A percentile compares a stretch with the other conserved stretches of the same genome.
phyloP scores from a whole-genome alignment of 2,888 invertebrate genomes.

The Chrysolina haemoptera region DNA sequence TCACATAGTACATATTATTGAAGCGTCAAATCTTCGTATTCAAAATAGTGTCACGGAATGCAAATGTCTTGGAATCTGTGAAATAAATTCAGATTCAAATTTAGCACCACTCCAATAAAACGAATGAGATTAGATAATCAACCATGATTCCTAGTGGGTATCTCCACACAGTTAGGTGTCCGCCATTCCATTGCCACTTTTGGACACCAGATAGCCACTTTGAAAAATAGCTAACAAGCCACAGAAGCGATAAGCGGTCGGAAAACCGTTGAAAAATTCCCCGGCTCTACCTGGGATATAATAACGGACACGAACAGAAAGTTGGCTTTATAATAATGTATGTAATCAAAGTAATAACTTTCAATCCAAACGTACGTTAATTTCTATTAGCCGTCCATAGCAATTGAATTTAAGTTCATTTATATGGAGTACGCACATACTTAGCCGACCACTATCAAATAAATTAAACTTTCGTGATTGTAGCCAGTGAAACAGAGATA shows the following conservation, averaged over 20 bases:
- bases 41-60: neutral
- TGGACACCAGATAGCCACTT: conserved; percentile 25
- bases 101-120: neutral
- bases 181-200: conserved; percentile 29
- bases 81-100: neutral
- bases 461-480: conserved; percentile 61
- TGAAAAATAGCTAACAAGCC: conserved; percentile 27
- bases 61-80: neutral
- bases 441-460: conserved; percentile 58
- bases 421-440: conserved; percentile 62
- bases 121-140: conserved; percentile 8
- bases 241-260: conserved; percentile 35
- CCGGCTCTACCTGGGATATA: conserved; percentile 50
- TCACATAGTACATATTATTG: neutral
- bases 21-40: neutral
- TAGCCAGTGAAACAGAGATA: conserved; percentile 58
- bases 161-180: conserved; percentile 20
- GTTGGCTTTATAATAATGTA: conserved; percentile 54
- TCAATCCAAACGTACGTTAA: conserved; percentile 61
- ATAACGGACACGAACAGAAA: conserved; percentile 52
- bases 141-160: conserved; percentile 12
- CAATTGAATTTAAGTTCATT: conserved; percentile 64
- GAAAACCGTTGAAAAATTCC: conserved; percentile 27
- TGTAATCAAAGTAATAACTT: conserved; percentile 62
- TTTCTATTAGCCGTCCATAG: conserved; percentile 62